Percentiles rank a stretch among this genome's conserved stretches.
Conservation (phyloP, 2,888 invertebrate genomes). For the Electrophaes corylata region DNA sequence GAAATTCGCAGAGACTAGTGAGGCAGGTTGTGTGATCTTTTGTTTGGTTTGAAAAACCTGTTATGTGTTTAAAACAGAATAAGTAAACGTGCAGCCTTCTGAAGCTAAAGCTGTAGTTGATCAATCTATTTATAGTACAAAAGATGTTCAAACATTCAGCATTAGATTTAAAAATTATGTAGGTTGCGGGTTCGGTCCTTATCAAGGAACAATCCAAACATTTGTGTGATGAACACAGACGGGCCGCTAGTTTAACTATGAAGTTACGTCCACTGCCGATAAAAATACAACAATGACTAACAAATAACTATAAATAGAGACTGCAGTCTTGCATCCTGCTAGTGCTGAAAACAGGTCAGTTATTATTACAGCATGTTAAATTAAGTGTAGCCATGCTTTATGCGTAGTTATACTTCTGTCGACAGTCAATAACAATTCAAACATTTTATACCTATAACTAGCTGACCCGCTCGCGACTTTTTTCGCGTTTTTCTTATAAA, state of each 20-base stretch:
- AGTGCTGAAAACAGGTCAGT: constrained; percentile 59
- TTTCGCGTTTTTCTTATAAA: too few species aligned
- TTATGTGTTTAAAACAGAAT: constrained; percentile 19
- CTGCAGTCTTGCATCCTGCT: constrained; percentile 55
- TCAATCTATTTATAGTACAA: neutral
- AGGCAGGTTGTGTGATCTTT: constrained; percentile 31
- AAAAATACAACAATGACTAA: constrained; percentile 54
- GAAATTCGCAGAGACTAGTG: constrained; percentile 27
- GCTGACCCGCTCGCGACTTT: too few species aligned
- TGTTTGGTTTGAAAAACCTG: constrained; percentile 27
- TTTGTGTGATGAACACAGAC: too few species aligned
- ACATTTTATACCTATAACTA: too few species aligned
- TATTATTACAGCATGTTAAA: constrained; percentile 51
- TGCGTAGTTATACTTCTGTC: constrained; percentile 30
- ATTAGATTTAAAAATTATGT: too few species aligned
- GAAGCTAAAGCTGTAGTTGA: constrained; percentile 4
- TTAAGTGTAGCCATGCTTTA: constrained; percentile 27
- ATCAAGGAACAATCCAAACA: too few species aligned
- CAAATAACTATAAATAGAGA: constrained; percentile 53
- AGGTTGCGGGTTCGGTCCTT: too few species aligned
- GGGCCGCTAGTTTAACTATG: too few species aligned
- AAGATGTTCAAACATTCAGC: neutral
- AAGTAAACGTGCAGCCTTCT: constrained; percentile 19
- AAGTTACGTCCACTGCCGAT: constrained; percentile 3
- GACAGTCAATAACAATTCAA: constrained; percentile 10